These are phyloP conservation scores for Perizoma flavofasciatum DNA, from an alignment of 2,888 invertebrate species.

Conservation along the genomic window DNA sequence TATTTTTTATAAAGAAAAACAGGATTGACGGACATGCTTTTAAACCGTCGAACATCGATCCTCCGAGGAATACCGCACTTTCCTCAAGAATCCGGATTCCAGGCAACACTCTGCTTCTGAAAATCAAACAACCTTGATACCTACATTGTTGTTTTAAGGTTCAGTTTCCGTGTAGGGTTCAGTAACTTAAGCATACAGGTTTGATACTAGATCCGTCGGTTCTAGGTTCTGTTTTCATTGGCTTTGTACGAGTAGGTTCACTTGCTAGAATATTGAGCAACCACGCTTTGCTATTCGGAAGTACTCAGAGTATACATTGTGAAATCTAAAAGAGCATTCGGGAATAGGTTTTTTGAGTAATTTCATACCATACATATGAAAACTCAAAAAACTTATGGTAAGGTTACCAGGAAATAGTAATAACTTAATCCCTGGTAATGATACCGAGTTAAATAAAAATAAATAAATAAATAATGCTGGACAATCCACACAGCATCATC, in stretches of 20 bases:
- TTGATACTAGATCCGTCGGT: slow-evolving; percentile 15
- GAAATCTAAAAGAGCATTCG: slow-evolving; percentile 55
- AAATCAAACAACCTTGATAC: slow-evolving; percentile 16
- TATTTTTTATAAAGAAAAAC: slow-evolving; percentile 33
- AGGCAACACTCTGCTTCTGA: slow-evolving; percentile 28
- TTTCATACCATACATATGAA: too few relatives aligned
- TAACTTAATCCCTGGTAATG: too few relatives aligned
- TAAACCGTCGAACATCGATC: slow-evolving; percentile 48
- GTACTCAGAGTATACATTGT: slow-evolving; percentile 56
- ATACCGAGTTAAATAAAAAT: too few relatives aligned
- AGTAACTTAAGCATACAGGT: slow-evolving; percentile 13
- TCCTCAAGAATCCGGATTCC: slow-evolving; percentile 38
- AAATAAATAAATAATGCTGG: too few relatives aligned
- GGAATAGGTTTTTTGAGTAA: slow-evolving; percentile 50
- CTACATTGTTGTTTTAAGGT: slow-evolving; percentile 20
- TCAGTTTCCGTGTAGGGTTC: slow-evolving; percentile 42
- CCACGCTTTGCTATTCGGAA: slow-evolving; percentile 55
- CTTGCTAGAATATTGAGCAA: slow-evolving; percentile 62
- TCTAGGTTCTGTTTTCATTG: slow-evolving; percentile 21
- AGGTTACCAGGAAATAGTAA: too few relatives aligned
- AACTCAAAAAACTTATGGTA: too few relatives aligned
- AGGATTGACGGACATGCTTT: slow-evolving; percentile 43
- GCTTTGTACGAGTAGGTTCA: slow-evolving; percentile 27
- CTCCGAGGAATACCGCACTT: slow-evolving; percentile 45
- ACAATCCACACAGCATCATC: too few relatives aligned